Evolutionary conservation across 2,113 vertebrate species (phyloP).

Genomic region (Mionectes macconnelli): DNA sequence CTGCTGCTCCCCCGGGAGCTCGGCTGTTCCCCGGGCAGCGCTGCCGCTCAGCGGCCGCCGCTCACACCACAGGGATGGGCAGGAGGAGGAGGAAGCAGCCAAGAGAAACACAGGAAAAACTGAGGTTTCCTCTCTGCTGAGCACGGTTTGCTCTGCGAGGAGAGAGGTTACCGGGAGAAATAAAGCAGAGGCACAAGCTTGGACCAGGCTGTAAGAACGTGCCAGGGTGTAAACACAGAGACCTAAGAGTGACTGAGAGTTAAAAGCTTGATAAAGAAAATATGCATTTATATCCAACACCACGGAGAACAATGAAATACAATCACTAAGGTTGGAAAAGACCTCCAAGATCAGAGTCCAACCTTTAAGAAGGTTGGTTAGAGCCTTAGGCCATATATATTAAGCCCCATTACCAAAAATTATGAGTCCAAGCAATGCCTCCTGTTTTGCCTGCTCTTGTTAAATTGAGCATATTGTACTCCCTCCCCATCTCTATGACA

Average conservation of each 20-base stretch:
- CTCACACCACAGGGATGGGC: neutral
- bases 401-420: neutral
- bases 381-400: neutral
- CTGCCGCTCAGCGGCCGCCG: slow-evolving; percentile 57
- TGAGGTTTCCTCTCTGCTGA: neutral
- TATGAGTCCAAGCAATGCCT: rapidly evolving
- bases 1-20: neutral
- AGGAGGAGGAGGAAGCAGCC: neutral
- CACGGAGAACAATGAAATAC: neutral
- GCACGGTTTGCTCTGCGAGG: neutral
- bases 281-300: neutral
- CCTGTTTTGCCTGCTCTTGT: neutral
- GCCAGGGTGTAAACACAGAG: neutral
- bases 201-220: neutral
- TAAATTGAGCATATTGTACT: neutral
- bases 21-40: slow-evolving; percentile 26
- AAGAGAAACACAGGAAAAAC: neutral
- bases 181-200: neutral
- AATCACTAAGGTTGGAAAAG: neutral
- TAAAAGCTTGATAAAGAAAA: neutral
- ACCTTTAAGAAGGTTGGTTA: neutral
- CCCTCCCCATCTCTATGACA: neutral
- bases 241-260: neutral
- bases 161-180: neutral
- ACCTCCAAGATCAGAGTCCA: neutral